phyloP scores from a whole-genome alignment of 2,888 invertebrate genomes.

The Germaria angustata region DNA sequence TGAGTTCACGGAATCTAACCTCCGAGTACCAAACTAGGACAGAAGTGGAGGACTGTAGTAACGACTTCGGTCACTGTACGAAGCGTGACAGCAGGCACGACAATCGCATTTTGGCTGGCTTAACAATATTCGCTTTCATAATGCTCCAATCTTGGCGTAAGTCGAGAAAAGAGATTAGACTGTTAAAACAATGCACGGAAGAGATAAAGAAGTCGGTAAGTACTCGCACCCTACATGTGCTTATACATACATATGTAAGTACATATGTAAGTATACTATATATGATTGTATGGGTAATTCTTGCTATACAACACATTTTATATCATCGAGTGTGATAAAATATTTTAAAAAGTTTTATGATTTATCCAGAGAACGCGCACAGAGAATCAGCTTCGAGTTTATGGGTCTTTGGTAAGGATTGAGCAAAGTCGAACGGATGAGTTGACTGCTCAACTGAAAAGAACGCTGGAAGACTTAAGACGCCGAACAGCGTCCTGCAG shows the following conservation, averaged over 20 bases:
- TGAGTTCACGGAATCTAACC: too few relatives aligned
- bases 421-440: slow-evolving; percentile 76
- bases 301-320: too few relatives aligned
- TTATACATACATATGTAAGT: not conserved
- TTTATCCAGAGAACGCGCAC: slow-evolving; percentile 70
- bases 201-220: slow-evolving; percentile 71
- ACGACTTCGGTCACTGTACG: too few relatives aligned
- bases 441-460: slow-evolving; percentile 71
- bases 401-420: slow-evolving; percentile 73
- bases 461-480: slow-evolving; percentile 68
- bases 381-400: slow-evolving; percentile 74
- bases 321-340: too few relatives aligned
- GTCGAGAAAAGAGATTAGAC: slow-evolving; percentile 72
- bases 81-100: not conserved
- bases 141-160: slow-evolving; percentile 77
- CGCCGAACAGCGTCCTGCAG: slow-evolving; percentile 71
- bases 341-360: too few relatives aligned
- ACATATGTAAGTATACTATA: too few relatives aligned
- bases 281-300: too few relatives aligned
- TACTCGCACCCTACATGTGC: slow-evolving; percentile 14
- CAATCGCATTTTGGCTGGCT: slow-evolving; percentile 65
- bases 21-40: slow-evolving; percentile 11
- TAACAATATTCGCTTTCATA: slow-evolving; percentile 73
- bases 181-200: slow-evolving; percentile 69
- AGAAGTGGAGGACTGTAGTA: not conserved